These are phyloP conservation scores for Drosophila mayaguana DNA, from an alignment of 2,888 invertebrate species.

Conservation along the genomic window DNA sequence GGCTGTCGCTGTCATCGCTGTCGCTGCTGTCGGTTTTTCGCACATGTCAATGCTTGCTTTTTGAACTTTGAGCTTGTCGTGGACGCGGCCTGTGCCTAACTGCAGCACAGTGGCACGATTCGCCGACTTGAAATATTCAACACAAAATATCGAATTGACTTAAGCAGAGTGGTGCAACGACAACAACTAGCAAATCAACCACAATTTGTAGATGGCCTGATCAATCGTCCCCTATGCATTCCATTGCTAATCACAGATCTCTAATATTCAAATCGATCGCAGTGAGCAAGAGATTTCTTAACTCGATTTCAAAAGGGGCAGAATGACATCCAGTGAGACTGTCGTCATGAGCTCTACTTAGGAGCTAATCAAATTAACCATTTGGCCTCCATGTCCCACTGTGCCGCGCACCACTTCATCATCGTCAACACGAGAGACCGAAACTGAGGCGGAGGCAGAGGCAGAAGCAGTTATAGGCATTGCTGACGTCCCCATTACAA, in stretches of 20 bases:
- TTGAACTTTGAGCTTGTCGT: constrained; percentile 42
- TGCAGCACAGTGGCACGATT: constrained; percentile 57
- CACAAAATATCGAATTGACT: not conserved
- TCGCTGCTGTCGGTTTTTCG: constrained; percentile 61
- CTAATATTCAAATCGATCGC: not conserved
- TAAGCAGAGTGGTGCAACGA: not conserved
- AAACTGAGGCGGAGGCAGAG: not conserved
- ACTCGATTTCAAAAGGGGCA: not conserved
- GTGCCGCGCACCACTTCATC: constrained; percentile 55
- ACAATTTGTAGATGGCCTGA: too few species aligned
- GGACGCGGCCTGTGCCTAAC: constrained; percentile 17
- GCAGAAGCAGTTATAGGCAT: constrained; percentile 5
- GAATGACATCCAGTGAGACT: too few species aligned
- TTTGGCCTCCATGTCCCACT: constrained; percentile 35
- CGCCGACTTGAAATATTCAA: not conserved
- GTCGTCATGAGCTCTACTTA: not conserved
- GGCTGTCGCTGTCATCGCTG: constrained; percentile 35
- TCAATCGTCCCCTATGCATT: not conserved
- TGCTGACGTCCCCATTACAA: constrained; percentile 46
- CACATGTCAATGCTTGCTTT: constrained; percentile 78
- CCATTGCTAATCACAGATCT: not conserved
- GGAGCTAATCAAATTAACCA: not conserved
- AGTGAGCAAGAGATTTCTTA: not conserved
- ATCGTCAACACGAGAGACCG: not conserved
- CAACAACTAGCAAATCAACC: not conserved